phyloP scores from a whole-genome alignment of 1,140 invertebrate genomes.

The Trichogramma pretiosum region DNA sequence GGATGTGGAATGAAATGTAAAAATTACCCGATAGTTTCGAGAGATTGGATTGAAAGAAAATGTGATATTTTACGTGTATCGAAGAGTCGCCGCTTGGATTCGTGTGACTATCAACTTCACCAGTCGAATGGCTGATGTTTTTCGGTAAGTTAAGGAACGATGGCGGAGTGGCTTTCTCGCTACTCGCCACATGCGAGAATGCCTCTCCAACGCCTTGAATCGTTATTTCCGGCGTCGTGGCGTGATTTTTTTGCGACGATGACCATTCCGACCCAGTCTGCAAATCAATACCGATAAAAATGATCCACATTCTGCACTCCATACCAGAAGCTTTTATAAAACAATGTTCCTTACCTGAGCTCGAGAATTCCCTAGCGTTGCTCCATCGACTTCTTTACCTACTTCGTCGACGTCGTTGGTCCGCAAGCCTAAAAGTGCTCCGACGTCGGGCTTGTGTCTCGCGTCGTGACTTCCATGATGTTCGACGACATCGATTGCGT shows the following conservation, averaged over 20 bases:
- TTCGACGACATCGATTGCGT: too few relatives aligned
- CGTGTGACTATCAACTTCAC: slow-evolving; percentile 47
- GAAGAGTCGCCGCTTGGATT: too few relatives aligned
- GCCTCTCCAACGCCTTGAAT: slow-evolving; percentile 36
- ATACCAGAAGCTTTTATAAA: background rate
- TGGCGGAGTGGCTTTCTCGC: slow-evolving; percentile 43
- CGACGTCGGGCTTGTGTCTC: too few relatives aligned
- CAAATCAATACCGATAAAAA: background rate
- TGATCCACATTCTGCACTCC: background rate
- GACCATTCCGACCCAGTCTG: slow-evolving; percentile 2
- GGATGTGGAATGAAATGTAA: too few relatives aligned
- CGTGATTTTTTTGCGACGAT: slow-evolving; percentile 1
- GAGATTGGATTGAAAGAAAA: too few relatives aligned
- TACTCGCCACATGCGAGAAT: slow-evolving; percentile 22
- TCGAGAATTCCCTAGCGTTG: background rate
- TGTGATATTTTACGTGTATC: background rate
- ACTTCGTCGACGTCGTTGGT: slow-evolving; percentile 28
- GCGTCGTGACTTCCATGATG: too few relatives aligned
- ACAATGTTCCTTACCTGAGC: background rate
- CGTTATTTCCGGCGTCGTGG: slow-evolving; percentile 56
- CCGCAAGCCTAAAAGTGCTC: slow-evolving; percentile 54
- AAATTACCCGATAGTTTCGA: too few relatives aligned
- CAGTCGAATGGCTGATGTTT: slow-evolving; percentile 60
- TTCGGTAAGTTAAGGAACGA: slow-evolving; percentile 49
- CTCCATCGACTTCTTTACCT: background rate